These are phyloP conservation scores for Diogma glabrata DNA, from an alignment of 2,888 invertebrate genomes.

Conservation along the genomic window DNA sequence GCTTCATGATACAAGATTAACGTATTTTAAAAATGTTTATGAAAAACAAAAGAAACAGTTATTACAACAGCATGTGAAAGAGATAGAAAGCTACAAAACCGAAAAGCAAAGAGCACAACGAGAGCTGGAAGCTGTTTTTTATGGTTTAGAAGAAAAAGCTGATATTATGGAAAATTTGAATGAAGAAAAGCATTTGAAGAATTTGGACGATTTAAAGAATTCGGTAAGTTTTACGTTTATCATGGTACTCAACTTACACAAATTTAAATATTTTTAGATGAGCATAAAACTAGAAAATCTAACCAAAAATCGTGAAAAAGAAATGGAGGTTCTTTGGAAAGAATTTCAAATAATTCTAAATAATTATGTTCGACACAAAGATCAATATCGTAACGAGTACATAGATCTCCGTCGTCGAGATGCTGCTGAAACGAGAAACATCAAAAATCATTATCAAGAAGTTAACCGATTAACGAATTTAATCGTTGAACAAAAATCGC, in stretches of 20 bases:
- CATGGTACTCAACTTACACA: too few relatives aligned
- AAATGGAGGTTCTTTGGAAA: conserved; percentile 39
- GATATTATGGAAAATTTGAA: conserved; percentile 29
- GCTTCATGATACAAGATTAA: conserved; percentile 34
- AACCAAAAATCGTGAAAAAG: conserved; percentile 36
- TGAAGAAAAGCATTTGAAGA: conserved; percentile 38
- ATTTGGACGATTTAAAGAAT: conserved; percentile 40
- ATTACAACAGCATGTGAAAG: conserved; percentile 42
- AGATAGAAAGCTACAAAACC: conserved; percentile 41
- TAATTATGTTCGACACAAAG: conserved; percentile 34
- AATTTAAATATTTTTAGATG: conserved; percentile 26
- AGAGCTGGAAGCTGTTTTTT: conserved; percentile 46
- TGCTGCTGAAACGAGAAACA: conserved; percentile 30
- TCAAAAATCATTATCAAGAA: conserved; percentile 32
- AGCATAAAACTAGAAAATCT: conserved; percentile 34
- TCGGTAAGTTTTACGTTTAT: conserved; percentile 35
- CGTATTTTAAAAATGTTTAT: conserved; percentile 43
- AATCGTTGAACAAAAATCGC: conserved; percentile 35
- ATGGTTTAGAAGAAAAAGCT: conserved; percentile 41
- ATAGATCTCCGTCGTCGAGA: conserved; percentile 36
- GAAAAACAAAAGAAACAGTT: conserved; percentile 43
- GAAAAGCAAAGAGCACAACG: conserved; percentile 43
- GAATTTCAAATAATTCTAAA: conserved; percentile 34
- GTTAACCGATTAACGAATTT: conserved; percentile 30
- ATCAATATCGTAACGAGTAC: conserved; percentile 36